Conservation (phyloP, 2,888 invertebrate genomes). For the Epinotia nisella region DNA sequence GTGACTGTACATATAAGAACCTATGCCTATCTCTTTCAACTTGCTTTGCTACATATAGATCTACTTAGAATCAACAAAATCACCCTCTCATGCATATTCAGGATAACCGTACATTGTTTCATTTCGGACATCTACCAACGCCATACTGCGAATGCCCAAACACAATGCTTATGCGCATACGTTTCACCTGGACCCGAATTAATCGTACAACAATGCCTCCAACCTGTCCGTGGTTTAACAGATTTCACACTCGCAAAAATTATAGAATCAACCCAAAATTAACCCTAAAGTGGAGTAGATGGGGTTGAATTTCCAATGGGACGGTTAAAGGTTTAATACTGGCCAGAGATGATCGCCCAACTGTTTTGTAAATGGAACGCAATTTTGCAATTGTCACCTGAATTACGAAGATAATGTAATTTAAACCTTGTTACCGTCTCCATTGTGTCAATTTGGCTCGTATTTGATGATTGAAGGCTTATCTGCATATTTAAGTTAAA, state of each 20-base stretch:
- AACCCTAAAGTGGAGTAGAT: constrained; percentile 27
- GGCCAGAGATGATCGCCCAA: constrained; percentile 68
- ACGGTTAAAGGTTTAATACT: constrained; percentile 52
- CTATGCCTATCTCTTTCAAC: no score
- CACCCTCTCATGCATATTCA: constrained; percentile 27
- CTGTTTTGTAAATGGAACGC: constrained; percentile 72
- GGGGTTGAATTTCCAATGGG: constrained; percentile 54
- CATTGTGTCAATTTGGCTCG: constrained; percentile 38
- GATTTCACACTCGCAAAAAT: constrained; percentile 66
- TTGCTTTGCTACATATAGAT: background rate
- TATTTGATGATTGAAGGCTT: constrained; percentile 42
- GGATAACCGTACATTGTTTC: constrained; percentile 27
- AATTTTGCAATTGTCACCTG: constrained; percentile 78
- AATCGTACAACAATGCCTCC: constrained; percentile 54
- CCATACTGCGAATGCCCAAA: constrained; percentile 40
- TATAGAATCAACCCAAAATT: constrained; percentile 31
- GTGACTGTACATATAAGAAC: no score
- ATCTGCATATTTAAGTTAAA: constrained; percentile 17
- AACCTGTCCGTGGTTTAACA: constrained; percentile 72
- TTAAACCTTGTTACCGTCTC: constrained; percentile 43
- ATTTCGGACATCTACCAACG: constrained; percentile 38
- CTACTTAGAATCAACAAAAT: constrained; percentile 7
- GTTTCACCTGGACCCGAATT: constrained; percentile 40
- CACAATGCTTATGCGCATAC: constrained; percentile 34
- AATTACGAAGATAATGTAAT: constrained; percentile 51